Conservation (phyloP, 1,140 invertebrate species). For the Aphis gossypii region DNA sequence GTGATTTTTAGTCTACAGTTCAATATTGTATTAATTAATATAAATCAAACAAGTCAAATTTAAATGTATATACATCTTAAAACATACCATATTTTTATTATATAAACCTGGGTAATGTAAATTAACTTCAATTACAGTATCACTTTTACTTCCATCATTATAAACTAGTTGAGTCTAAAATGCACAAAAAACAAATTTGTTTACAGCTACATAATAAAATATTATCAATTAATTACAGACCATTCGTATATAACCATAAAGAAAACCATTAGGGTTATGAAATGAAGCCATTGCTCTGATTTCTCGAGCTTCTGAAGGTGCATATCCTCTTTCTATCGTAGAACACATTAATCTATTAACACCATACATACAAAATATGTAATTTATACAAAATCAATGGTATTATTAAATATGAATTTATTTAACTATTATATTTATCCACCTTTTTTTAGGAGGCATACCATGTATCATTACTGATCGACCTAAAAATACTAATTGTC, state of each 20-base stretch:
- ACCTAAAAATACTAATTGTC: constrained; percentile 81
- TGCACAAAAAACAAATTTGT: neutral
- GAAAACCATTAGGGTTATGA: constrained; percentile 86
- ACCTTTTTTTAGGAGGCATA: constrained; percentile 69
- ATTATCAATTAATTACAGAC: constrained; percentile 64
- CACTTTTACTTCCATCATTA: constrained; percentile 83
- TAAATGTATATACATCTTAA: neutral
- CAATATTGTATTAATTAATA: neutral
- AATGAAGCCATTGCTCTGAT: constrained; percentile 88
- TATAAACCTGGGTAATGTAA: constrained; percentile 82
- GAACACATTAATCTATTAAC: constrained; percentile 81
- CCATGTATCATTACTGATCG: constrained; percentile 88
- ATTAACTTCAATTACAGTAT: constrained; percentile 89
- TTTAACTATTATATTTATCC: constrained; percentile 24
- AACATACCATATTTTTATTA: constrained; percentile 79
- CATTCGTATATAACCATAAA: constrained; percentile 87
- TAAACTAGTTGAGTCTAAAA: constrained; percentile 81
- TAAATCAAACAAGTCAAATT: neutral
- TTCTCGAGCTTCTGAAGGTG: constrained; percentile 83
- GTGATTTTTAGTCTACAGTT: constrained; percentile 77
- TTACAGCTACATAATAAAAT: neutral
- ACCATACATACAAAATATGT: neutral
- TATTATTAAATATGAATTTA: neutral
- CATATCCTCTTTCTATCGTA: constrained; percentile 84
- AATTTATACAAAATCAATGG: neutral